Percentiles rank a stretch among this genome's conserved stretches.
Conservation (phyloP, 1,140 invertebrate species). For the Heliothis virescens region DNA sequence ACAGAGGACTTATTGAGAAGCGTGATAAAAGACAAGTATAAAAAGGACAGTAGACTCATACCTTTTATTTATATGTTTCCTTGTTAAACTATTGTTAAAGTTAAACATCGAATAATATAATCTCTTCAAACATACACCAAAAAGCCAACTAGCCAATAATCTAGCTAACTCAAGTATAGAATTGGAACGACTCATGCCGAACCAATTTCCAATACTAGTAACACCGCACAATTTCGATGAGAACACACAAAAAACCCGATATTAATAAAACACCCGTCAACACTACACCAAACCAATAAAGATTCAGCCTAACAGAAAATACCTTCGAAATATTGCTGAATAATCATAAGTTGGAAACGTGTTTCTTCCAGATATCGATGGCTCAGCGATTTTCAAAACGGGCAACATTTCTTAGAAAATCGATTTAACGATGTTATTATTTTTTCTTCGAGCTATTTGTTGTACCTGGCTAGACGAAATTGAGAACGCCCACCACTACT, state of each 20-base stretch:
- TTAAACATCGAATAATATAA: too few relatives aligned
- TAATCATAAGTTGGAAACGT: conserved; percentile 36
- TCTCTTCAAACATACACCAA: too few relatives aligned
- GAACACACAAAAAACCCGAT: conserved; percentile 9
- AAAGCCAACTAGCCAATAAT: too few relatives aligned
- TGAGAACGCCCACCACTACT: background rate
- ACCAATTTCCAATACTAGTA: conserved; percentile 3
- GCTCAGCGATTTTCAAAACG: conserved; percentile 30
- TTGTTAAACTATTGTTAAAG: too few relatives aligned
- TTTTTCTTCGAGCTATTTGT: conserved; percentile 20
- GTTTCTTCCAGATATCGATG: conserved; percentile 29
- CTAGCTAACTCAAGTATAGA: too few relatives aligned
- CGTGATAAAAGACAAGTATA: too few relatives aligned
- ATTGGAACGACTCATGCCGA: background rate
- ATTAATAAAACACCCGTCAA: conserved; percentile 29
- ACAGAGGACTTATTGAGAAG: background rate
- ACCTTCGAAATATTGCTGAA: conserved; percentile 25
- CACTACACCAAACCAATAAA: conserved; percentile 31
- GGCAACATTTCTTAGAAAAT: conserved; percentile 29
- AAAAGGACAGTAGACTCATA: too few relatives aligned
- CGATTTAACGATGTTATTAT: conserved; percentile 42
- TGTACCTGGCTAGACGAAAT: conserved; percentile 19
- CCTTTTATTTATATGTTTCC: too few relatives aligned
- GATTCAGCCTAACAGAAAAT: conserved; percentile 22
- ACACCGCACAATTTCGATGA: conserved; percentile 16